Conservation (phyloP, 2,113 vertebrate genomes). For the Ictalurus punctatus region DNA sequence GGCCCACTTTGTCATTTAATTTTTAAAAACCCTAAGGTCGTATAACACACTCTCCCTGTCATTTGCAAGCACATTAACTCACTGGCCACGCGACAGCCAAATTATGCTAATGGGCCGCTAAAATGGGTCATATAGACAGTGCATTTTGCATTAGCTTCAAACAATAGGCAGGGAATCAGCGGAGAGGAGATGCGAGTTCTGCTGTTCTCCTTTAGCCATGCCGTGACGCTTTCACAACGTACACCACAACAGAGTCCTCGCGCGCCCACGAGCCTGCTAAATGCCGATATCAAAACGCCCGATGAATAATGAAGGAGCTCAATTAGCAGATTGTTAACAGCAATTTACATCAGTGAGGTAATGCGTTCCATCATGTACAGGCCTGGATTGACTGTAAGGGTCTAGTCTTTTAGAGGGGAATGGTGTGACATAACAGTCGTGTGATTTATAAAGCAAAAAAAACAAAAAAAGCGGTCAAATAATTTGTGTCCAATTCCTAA, state of each 20-base stretch:
- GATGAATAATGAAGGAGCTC: conserved; percentile 55
- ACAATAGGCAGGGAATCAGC: conserved; percentile 72
- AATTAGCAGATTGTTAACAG: conserved; percentile 58
- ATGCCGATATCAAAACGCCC: conserved; percentile 43
- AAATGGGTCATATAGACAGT: conserved; percentile 85
- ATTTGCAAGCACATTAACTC: conserved; percentile 91
- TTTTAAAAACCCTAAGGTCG: conserved; percentile 88
- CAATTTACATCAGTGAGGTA: conserved; percentile 49
- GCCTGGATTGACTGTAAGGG: neutral
- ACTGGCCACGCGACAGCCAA: conserved; percentile 81
- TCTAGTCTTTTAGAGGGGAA: neutral
- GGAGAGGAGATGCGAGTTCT: conserved; percentile 65
- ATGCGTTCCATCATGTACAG: conserved; percentile 25
- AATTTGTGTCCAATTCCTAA: neutral
- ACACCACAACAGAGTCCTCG: conserved; percentile 34
- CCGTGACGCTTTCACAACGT: neutral
- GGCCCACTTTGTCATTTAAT: conserved; percentile 82
- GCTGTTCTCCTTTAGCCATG: conserved; percentile 31
- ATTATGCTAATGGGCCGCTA: conserved; percentile 89
- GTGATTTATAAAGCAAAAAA: neutral
- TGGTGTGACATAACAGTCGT: neutral
- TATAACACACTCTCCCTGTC: conserved; percentile 87
- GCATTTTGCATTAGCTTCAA: conserved; percentile 79
- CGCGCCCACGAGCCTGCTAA: conserved; percentile 29
- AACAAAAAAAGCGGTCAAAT: neutral